A percentile compares a stretch with the other conserved stretches of the same genome.
phyloP scores from a whole-genome alignment of 2,888 invertebrate genomes.

The Drosophila eohydei region DNA sequence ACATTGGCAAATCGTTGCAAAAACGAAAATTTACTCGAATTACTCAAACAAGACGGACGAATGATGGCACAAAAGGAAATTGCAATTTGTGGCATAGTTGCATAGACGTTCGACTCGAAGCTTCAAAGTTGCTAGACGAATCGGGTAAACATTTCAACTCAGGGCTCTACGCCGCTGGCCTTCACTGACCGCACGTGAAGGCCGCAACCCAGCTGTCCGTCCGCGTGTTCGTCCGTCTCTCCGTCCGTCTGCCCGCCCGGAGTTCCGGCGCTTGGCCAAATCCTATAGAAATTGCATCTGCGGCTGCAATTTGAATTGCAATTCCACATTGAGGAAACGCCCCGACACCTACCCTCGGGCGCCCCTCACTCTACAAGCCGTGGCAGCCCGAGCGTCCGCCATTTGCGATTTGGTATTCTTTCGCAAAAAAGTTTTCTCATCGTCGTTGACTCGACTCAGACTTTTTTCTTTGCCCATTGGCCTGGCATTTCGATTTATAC shows the following conservation, averaged over 20 bases:
- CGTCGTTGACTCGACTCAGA: constrained; percentile 47
- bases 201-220: neutral
- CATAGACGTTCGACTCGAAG: constrained; percentile 25
- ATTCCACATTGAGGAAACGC: constrained; percentile 43
- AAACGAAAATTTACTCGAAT: constrained; percentile 51
- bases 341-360: neutral
- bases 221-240: neutral
- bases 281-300: constrained; percentile 79
- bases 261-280: constrained; percentile 43
- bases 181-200: constrained; percentile 18
- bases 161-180: constrained; percentile 3
- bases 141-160: constrained; percentile 40
- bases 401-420: constrained; percentile 55
- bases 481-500: constrained; percentile 59
- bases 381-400: constrained; percentile 12
- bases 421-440: constrained; percentile 47
- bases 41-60: constrained; percentile 59
- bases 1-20: constrained; percentile 53
- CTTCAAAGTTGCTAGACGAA: constrained; percentile 31
- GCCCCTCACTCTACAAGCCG: rapidly evolving
- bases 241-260: neutral
- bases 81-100: constrained; percentile 53
- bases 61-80: constrained; percentile 45
- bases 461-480: constrained; percentile 40
- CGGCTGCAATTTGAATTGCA: constrained; percentile 76